Base-by-base conservation (phyloP, 2,113 vertebrate genomes). In the Merops nubicus region DNA sequence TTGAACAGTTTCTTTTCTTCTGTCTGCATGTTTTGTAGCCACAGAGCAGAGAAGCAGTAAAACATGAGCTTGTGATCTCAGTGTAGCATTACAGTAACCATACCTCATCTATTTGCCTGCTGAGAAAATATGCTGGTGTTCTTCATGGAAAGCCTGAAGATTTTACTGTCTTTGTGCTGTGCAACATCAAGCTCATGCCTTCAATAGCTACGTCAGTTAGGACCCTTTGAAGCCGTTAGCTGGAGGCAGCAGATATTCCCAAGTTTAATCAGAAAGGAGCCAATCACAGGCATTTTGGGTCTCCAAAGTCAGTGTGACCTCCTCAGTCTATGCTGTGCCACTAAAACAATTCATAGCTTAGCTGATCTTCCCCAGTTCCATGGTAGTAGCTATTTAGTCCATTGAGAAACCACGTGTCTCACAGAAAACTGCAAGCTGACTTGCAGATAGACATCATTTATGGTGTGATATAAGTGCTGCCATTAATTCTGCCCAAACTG, bases 161-260 rank as follows among this genome's bases (percentile, higher is more conserved):
- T 94, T 93, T 94, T 82, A 91, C n/a, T 31, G 20, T 33, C 90
- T 96, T 97, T 97, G 64, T 89, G 73, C 72, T 60, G 20, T 56
- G 56, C 15, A 56, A 47, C 70, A 85, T 88, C 63, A 62, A 84
- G 76, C 57, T 94, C 74, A 29, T 59, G 93, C 31, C 60, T 97
- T 97, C 86, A 89, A 84, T 57, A 87, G 53, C 51, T 84, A 9
- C 38, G 51, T 70, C 43, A 86, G 59, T 80, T 60, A 94, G 85
- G 63, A 86, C 23, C 21, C 56, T 92, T 89, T 87, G 76, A 94
- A 97, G 91, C 15, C 28, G 51, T 93, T 87, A 97, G 75, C 93
- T 96, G 84, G 77, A 97, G 62, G 82, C 78, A 90, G 88, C 51
- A 85, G 85, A 94, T 92, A 85, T 90, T 97, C 88, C 70, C 78